phyloP scores from a whole-genome alignment of 1,140 invertebrate genomes.

The Drosophila teissieri region DNA sequence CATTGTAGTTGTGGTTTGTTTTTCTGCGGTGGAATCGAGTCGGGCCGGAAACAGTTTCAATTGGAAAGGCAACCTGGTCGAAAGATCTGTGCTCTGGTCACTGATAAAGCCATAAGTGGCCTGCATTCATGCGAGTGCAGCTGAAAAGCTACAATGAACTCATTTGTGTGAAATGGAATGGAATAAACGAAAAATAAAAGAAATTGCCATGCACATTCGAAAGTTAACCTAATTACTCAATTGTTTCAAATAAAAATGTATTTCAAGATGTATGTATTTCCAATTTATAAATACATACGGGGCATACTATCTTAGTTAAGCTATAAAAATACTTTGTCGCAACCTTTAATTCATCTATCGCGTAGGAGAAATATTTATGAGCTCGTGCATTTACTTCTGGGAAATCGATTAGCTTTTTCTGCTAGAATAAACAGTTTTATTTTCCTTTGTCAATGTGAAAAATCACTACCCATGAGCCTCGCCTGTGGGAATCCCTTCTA shows the following conservation, averaged over 20 bases:
- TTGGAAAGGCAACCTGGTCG: slow-evolving; percentile 33
- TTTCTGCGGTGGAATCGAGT: slow-evolving; percentile 11
- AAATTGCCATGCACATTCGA: not conserved
- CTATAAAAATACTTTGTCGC: too few species aligned
- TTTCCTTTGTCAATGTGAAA: not conserved
- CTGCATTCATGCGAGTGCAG: slow-evolving; percentile 34
- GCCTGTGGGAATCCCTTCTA: slow-evolving; percentile 4
- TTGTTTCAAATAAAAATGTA: not conserved
- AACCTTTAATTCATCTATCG: not conserved
- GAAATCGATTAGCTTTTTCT: not conserved
- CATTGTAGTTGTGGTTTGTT: slow-evolving; percentile 6
- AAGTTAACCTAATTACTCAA: too few species aligned
- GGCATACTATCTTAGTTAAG: too few species aligned
- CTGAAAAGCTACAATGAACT: slow-evolving; percentile 18
- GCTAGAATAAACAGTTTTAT: not conserved
- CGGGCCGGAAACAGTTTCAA: slow-evolving; percentile 44
- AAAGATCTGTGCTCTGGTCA: slow-evolving; percentile 38
- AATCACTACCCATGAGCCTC: not conserved
- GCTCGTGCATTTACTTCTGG: not conserved
- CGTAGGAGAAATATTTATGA: not conserved
- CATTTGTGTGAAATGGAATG: slow-evolving; percentile 15
- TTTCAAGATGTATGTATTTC: not conserved
- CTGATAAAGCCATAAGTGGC: slow-evolving; percentile 36
- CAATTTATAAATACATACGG: too few species aligned
- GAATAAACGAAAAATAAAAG: not conserved